Base-by-base conservation (phyloP, 2,888 invertebrate genomes). In the Caprella mutica region DNA sequence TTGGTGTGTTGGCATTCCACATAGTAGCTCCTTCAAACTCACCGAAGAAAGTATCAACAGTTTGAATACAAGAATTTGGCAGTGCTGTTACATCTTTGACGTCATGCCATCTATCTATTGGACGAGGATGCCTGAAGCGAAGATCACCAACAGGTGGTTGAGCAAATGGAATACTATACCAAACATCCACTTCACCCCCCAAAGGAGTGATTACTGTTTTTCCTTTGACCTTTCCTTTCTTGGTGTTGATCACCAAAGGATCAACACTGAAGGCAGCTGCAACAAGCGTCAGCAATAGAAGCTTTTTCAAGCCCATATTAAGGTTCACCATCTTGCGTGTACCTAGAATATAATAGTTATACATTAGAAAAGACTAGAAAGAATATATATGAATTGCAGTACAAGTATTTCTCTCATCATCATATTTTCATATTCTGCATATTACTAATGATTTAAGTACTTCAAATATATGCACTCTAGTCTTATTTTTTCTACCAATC, bases 1-100 rank as follows among this genome's bases (percentile, higher is more conserved):
- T 77, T 55, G 82, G 83, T 12, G 92, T 93, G 73, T 94, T 93
- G 44, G 92, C 87, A 75, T 93, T 93, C 94, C 94, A 96, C 84
- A 93, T 88, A 70, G 82, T 84, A 54, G 90, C 83, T 27, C 93
- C 66, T 40, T 54, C 33, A 70, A 91, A 91, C 69, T 90, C 86
- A 54, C 87, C 88, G 71, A 92, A 93, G 65, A 87, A 83, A 1
- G 85, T 86, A 77, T 94, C 93, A 69, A 85, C 78, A 67, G 86
- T 86, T 77, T 94, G 92, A 70, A 85, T 84, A 77, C 94, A 94
- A 62, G 88, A 81, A 72, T 90, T 89, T 65, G 93, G 91, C 71
- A 81, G 80, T 69, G 78, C 77, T 14, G 88, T 90, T 33, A 91
- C 82, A 72, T 93, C 88, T 62, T 85, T 73, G 51, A 88, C 79